Evolutionary conservation across 2,113 vertebrate genomes (phyloP).

Genomic region (Barbus barbus): DNA sequence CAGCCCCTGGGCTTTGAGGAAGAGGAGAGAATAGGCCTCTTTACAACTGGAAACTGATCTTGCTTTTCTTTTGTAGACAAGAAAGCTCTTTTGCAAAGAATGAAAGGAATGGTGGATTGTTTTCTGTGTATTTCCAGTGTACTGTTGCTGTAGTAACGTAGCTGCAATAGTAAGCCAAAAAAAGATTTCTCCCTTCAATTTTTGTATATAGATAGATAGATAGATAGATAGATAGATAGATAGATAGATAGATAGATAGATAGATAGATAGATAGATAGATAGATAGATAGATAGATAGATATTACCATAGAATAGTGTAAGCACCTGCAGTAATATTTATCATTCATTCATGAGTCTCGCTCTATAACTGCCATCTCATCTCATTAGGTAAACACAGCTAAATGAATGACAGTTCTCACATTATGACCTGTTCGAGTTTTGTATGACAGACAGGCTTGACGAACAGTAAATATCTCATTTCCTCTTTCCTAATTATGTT

Average conservation of each 20-base stretch:
- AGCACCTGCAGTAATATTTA: neutral
- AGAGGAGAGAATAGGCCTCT: neutral
- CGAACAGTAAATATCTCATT: conserved; percentile 44
- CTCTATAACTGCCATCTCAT: neutral
- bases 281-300: neutral
- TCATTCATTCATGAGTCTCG: conserved; percentile 7
- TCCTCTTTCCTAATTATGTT: conserved; percentile 49
- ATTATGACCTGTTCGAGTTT: conserved; percentile 18
- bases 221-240: neutral
- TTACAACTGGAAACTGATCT: neutral
- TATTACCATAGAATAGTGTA: neutral
- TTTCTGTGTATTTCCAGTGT: conserved; percentile 16
- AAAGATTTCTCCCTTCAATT: neutral
- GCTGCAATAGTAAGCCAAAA: neutral
- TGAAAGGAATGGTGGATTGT: neutral
- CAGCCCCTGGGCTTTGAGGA: conserved; percentile 29
- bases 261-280: neutral
- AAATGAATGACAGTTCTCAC: neutral
- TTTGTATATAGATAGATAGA: neutral
- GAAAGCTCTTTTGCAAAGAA: conserved; percentile 2
- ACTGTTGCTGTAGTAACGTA: conserved; percentile 11
- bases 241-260: neutral
- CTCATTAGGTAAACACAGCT: conserved; percentile 7
- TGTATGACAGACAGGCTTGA: conserved; percentile 40
- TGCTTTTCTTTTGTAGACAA: conserved; percentile 18